A percentile compares a stretch with the other conserved stretches of the same genome.
These are phyloP conservation scores for Lamellibrachia luymesi DNA, from an alignment of 1,140 invertebrate genomes.

Conservation along the genomic window DNA sequence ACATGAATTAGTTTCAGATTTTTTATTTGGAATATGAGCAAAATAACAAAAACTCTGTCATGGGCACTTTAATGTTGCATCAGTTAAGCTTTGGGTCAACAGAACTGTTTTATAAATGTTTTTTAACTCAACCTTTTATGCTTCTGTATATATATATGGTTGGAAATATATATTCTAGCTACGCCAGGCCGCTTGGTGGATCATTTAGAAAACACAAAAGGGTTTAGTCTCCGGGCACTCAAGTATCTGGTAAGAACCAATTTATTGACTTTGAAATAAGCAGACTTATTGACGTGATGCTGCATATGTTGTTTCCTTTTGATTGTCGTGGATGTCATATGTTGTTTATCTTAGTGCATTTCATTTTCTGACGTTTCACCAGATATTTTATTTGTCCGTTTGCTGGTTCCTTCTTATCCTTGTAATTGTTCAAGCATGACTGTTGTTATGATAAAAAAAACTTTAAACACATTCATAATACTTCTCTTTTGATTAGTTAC, in stretches of 20 bases:
- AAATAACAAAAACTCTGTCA: too few species aligned
- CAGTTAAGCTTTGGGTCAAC: background rate
- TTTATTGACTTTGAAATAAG: background rate
- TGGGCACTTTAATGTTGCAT: background rate
- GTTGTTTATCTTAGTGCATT: background rate
- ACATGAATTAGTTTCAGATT: too few species aligned
- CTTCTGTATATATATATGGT: background rate
- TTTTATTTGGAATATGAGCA: too few species aligned
- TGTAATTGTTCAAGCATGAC: too few species aligned
- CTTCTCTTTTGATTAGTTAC: background rate
- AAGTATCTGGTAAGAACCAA: conserved; percentile 53
- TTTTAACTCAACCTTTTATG: background rate
- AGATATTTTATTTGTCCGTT: too few species aligned
- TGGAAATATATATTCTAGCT: conserved; percentile 59
- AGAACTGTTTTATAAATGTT: background rate
- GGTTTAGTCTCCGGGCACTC: conserved; percentile 84
- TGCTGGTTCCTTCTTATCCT: too few species aligned
- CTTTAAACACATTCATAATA: too few species aligned
- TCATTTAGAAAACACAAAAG: conserved; percentile 86
- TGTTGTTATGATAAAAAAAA: too few species aligned
- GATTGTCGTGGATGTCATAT: background rate
- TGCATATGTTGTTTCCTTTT: background rate
- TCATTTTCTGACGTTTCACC: too few species aligned
- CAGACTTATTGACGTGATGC: background rate
- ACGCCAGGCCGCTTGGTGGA: conserved; percentile 93